Base-by-base conservation (phyloP, 2,888 invertebrate genomes). In the Cheilosia scutellata region DNA sequence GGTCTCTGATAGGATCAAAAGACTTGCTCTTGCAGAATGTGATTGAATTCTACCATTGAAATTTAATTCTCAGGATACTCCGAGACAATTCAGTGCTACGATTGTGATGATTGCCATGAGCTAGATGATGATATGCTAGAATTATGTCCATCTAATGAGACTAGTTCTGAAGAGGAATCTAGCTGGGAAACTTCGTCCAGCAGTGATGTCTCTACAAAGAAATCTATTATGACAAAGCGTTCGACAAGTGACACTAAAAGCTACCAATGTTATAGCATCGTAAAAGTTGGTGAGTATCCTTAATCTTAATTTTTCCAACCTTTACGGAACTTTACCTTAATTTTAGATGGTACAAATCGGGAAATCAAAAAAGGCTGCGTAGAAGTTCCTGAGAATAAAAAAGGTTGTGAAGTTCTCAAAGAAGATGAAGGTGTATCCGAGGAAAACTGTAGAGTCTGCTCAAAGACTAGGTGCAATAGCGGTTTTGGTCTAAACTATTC, bases 11-110 rank as follows among this genome's bases (percentile, higher is more conserved):
- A 11, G 3, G 11, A 11, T 37, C 11, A 4, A 3, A 9, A 37
- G 11, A 37, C 37, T 37, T 11, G 20, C 20, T 20, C 20, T 20
- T 20, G 20, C 20, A 20, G 20, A 20, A 20, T 20, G 20, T 11
- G 37, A 4, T 11, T 11, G 11, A 11, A 37, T 11, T 37, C 37
- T 9, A 3, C 9, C 9, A 33, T 3, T 3, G 2, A 2, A 11
- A 37, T 37, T 37, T 37, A 37, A 37, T 37, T 16, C 47, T 1
- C 9, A 74, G 78, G 55, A 5, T 25, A 9, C 37, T 51, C 72
- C 33, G 82, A 76, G 60, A 76, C 72, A 5, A 82, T 91, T 37
- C 9, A 88, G 4, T 91, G 91, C 40, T 91, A 91, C 44, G 62
- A 87, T 51, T 91, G 91, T 3, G 72, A 76, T 0, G 88, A 68